phyloP scores from a whole-genome alignment of 64 coral and sea anemone species.

The Montipora efflorescens region DNA sequence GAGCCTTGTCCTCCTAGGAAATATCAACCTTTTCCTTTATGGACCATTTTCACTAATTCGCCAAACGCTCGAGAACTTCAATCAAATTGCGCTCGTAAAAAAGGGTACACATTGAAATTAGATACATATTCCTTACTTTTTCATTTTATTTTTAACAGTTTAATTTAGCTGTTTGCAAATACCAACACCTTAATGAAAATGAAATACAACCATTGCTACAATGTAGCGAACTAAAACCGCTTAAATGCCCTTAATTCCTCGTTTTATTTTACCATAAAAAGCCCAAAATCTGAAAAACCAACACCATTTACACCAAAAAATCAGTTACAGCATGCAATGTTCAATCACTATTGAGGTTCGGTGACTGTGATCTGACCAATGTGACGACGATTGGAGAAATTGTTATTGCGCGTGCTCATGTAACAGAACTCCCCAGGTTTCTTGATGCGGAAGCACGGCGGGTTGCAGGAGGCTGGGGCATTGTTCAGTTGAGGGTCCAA shows the following conservation, averaged over 20 bases:
- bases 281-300: neutral
- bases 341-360: neutral
- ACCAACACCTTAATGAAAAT: constrained; percentile 1
- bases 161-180: neutral
- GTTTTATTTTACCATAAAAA: neutral
- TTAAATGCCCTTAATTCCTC: neutral
- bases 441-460: constrained; percentile 53
- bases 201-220: neutral
- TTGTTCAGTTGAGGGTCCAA: neutral
- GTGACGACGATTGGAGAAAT: too few species aligned
- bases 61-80: neutral
- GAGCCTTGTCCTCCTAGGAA: neutral
- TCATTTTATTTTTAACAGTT: constrained; percentile 17
- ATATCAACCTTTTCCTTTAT: neutral
- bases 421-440: neutral
- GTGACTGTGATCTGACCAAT: neutral
- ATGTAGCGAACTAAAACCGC: neutral
- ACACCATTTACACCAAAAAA: neutral
- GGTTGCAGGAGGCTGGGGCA: constrained; percentile 12
- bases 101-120: neutral
- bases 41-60: neutral
- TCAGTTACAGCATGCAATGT: constrained; percentile 13
- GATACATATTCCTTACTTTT: neutral
- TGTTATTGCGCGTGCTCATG: neutral
- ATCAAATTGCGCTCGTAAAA: neutral